Base-by-base conservation (phyloP, 92 coral and sea anemone genomes). In the Blastomussa wellsi region DNA sequence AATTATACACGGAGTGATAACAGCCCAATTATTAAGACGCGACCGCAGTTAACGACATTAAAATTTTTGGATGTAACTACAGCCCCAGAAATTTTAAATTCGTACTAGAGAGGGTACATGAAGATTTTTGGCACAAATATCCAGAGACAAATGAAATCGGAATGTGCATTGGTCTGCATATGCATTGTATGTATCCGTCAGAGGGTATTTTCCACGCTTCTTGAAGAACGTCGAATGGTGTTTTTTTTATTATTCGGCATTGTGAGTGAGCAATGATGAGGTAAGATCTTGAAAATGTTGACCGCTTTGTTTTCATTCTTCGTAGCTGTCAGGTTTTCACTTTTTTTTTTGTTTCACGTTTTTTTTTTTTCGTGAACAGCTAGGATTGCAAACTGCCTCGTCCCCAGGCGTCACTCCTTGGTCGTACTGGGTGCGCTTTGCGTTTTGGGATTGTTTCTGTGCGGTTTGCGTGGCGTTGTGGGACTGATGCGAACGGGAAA, bases 1-100 rank as follows among this genome's bases (percentile, higher is more conserved):
- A 42, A 41, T 79, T 44, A 79, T 65, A 62, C 26, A 32, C 29
- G 17, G 72, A 38, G 74, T 64, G 59, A 65, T 41, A 79, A 79
- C 44, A 29, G 74, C 42, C 17, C 60, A 49, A 20, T 51, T 19
- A 26, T 26, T 42, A 35, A 33, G 36, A 24, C 66, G 44, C 2
- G 24, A 33, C 32, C 76, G 20, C 62, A 48, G 47, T 32, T 31
- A 49, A 80, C 29, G 75, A 80, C 66, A 19, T 35, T 42, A 72
- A 42, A 16, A 72, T 72, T 47, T 11, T 72, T 20, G n/a, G 53
- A 51, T 52, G 29, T 38, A 73, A 36, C 28, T 38, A 41, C 55
- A 22, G 33, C 53, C 52, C n/a, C n/a, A n/a, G n/a, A n/a, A n/a
- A n/a, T n/a, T n/a, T n/a, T n/a, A n/a, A n/a, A n/a, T n/a, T n/a